These are phyloP conservation scores for Epistrophe grossulariae DNA, from an alignment of 2,888 invertebrate species.

Conservation along the genomic window DNA sequence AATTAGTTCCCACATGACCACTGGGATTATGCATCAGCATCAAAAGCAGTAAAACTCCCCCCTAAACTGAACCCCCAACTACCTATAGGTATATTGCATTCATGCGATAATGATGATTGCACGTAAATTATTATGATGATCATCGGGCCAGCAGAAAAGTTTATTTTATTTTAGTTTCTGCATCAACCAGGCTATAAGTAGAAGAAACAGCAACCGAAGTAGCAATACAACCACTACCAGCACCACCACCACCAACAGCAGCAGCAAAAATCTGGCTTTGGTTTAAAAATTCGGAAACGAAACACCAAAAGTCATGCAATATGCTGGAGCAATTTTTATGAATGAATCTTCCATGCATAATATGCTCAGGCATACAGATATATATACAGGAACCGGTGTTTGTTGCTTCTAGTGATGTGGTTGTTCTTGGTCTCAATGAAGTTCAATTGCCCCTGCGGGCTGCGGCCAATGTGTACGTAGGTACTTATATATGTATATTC, in stretches of 20 bases:
- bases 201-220: not conserved
- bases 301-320: slow-evolving; percentile 73
- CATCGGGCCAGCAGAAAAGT: slow-evolving; percentile 54
- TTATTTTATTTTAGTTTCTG: slow-evolving; percentile 34
- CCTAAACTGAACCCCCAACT: slow-evolving; percentile 64
- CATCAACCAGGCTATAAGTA: slow-evolving; percentile 30
- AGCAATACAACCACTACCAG: not conserved
- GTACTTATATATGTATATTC: not conserved
- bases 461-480: slow-evolving; percentile 28
- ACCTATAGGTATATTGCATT: slow-evolving; percentile 68
- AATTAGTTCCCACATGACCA: slow-evolving; percentile 72
- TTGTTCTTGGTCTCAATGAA: slow-evolving; percentile 59
- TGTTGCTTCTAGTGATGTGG: slow-evolving; percentile 10
- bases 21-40: slow-evolving; percentile 67
- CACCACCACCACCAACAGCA: not conserved
- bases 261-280: slow-evolving; percentile 10
- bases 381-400: slow-evolving; percentile 36
- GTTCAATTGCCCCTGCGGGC: slow-evolving; percentile 65
- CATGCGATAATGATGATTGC: slow-evolving; percentile 78
- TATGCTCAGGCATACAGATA: not conserved
- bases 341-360: slow-evolving; percentile 68
- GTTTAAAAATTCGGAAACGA: slow-evolving; percentile 74
- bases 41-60: slow-evolving; percentile 29
- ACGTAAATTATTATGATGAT: slow-evolving; percentile 77
- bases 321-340: slow-evolving; percentile 76